Percentiles rank a stretch among this genome's conserved stretches.
Evolutionary conservation across 2,888 invertebrate genomes (phyloP).

Genomic region (Molanna angustata): DNA sequence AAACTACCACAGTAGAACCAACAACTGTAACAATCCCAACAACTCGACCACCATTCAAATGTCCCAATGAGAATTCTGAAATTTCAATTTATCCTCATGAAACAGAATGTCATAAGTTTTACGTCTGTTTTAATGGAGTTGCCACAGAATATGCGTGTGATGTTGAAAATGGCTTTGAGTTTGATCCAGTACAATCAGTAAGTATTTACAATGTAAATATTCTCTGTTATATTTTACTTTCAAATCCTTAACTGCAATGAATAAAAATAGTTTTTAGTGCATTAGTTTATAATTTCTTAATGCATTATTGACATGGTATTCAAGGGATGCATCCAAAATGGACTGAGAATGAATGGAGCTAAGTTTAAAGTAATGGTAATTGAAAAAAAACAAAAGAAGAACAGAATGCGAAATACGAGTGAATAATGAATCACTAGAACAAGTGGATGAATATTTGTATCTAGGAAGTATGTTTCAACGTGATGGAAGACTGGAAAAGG

Average conservation of each 20-base stretch:
- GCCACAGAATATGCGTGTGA: background rate
- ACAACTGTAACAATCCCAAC: background rate
- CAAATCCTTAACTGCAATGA: background rate
- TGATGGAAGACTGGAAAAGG: too few relatives aligned
- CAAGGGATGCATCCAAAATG: too few relatives aligned
- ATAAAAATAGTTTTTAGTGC: too few relatives aligned
- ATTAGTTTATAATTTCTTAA: too few relatives aligned
- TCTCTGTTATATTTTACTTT: background rate
- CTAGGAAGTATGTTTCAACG: too few relatives aligned
- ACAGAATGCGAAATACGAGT: too few relatives aligned
- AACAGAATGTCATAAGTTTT: background rate
- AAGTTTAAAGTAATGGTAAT: too few relatives aligned
- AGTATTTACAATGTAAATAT: background rate
- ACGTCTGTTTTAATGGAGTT: background rate
- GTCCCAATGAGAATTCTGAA: background rate
- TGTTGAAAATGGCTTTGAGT: background rate
- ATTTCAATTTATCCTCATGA: background rate
- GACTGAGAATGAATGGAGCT: too few relatives aligned
- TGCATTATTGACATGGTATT: too few relatives aligned
- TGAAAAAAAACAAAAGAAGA: too few relatives aligned
- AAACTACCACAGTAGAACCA: background rate
- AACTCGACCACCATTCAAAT: background rate
- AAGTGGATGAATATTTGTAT: too few relatives aligned
- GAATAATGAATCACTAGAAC: too few relatives aligned
- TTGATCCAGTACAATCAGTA: background rate